A percentile compares a stretch with the other conserved stretches of the same genome.
These are phyloP conservation scores for Limnothrissa miodon DNA, from an alignment of 2,113 vertebrate species.

Conservation along the genomic window DNA sequence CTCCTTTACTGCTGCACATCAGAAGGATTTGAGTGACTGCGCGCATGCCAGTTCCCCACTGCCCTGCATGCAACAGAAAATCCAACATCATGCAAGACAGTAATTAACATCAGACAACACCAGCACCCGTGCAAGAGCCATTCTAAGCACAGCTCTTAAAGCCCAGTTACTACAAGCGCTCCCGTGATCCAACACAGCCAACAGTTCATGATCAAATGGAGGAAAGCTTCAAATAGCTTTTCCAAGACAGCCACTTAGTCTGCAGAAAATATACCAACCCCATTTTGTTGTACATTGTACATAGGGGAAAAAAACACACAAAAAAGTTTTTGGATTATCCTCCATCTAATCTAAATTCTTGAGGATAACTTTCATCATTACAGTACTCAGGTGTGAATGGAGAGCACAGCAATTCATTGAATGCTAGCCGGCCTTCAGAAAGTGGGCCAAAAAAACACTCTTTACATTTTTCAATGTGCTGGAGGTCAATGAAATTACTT, in stretches of 20 bases:
- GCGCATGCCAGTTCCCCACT: neutral
- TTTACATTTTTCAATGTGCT: neutral
- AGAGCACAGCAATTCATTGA: neutral
- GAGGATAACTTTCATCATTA: neutral
- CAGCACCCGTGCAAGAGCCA: neutral
- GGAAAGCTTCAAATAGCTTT: neutral
- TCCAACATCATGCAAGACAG: neutral
- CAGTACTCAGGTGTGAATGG: neutral
- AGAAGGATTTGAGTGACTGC: neutral
- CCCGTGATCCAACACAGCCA: neutral
- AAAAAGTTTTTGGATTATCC: neutral
- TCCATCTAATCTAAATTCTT: neutral
- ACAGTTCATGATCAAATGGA: neutral
- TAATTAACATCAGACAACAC: neutral
- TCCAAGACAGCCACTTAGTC: too few species aligned
- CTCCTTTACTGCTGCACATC: neutral
- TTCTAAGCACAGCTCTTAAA: slow-evolving; percentile 3
- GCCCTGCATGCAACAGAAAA: neutral
- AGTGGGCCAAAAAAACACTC: neutral
- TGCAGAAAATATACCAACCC: too few species aligned
- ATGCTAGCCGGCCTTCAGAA: neutral
- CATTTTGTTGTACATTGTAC: too few species aligned
- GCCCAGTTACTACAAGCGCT: neutral
- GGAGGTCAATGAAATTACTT: neutral
- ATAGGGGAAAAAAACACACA: neutral